Conservation (phyloP, 1,140 invertebrate genomes). For the Magallana gigas region DNA sequence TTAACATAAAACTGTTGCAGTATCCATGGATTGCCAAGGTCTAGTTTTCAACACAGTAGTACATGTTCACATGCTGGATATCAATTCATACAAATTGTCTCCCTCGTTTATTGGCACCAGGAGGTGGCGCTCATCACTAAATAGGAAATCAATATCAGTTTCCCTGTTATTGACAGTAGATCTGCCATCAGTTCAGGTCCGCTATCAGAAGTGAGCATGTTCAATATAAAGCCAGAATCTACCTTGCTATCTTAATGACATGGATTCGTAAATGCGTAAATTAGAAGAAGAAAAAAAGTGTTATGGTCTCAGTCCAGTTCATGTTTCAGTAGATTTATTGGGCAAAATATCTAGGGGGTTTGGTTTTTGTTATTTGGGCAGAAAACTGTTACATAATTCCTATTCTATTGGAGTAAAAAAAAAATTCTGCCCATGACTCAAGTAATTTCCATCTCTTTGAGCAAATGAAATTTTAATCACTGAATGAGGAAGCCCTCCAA, state of each 20-base stretch:
- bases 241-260: background rate
- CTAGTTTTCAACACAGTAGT: no score
- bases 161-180: slow-evolving; percentile 17
- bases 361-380: background rate
- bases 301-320: background rate
- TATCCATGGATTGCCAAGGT: no score
- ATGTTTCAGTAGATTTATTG: background rate
- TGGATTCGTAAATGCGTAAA: background rate
- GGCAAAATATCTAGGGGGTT: background rate
- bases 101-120: background rate
- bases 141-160: slow-evolving; percentile 32
- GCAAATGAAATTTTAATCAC: slow-evolving; percentile 31
- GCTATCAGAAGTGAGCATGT: slow-evolving; percentile 32
- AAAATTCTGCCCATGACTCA: background rate
- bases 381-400: slow-evolving; percentile 25
- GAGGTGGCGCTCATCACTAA: slow-evolving; percentile 10
- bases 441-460: background rate
- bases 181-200: background rate
- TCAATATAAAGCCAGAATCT: slow-evolving; percentile 8
- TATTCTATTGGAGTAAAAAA: background rate
- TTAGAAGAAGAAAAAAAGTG: background rate
- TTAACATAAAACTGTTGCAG: no score
- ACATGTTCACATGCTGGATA: background rate
- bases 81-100: background rate
- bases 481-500: background rate